Percentiles rank a stretch among this genome's conserved stretches.
These are phyloP conservation scores for Lagocephalus sceleratus DNA, from an alignment of 2,797 vertebrate species.

Conservation along the genomic window DNA sequence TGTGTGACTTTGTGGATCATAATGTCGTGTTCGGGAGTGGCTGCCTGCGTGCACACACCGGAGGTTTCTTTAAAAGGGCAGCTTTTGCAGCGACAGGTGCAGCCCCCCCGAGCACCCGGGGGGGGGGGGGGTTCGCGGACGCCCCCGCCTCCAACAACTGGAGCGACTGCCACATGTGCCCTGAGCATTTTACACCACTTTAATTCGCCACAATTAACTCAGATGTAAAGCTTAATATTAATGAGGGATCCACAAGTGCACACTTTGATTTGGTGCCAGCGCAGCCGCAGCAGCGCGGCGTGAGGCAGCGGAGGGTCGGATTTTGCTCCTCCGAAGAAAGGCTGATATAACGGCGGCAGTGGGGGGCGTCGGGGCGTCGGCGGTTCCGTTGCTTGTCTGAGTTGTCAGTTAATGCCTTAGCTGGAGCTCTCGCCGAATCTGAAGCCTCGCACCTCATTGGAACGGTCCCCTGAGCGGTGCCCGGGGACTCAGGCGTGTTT, in stretches of 20 bases:
- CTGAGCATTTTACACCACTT: constrained; percentile 36
- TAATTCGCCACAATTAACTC: constrained; percentile 49
- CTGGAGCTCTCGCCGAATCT: constrained; percentile 7
- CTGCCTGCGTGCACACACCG: constrained; percentile 3
- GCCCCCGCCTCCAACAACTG: constrained; percentile 4
- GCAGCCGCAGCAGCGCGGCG: constrained; percentile 6
- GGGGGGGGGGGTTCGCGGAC: constrained; percentile 22
- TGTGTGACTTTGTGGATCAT: constrained; percentile 13
- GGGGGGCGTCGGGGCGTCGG: neutral
- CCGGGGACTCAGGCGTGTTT: constrained; percentile 16
- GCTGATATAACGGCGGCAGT: no score
- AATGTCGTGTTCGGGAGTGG: constrained; percentile 21
- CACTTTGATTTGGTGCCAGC: constrained; percentile 11
- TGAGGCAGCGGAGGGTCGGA: constrained; percentile 14
- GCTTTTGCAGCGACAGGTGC: constrained; percentile 27
- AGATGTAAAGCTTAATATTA: constrained; percentile 43
- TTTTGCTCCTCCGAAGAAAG: constrained; percentile 11
- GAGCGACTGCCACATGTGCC: constrained; percentile 38
- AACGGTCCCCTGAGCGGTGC: constrained; percentile 13
- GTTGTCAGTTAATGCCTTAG: constrained; percentile 1
- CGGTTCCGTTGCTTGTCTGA: constrained; percentile 14
- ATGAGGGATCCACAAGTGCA: constrained; percentile 25
- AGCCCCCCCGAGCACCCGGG: constrained; percentile 12
- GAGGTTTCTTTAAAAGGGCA: no score
- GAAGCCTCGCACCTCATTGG: constrained; percentile 5